These are phyloP conservation scores for Oligia latruncula DNA, from an alignment of 2,888 invertebrate species.

Conservation along the genomic window DNA sequence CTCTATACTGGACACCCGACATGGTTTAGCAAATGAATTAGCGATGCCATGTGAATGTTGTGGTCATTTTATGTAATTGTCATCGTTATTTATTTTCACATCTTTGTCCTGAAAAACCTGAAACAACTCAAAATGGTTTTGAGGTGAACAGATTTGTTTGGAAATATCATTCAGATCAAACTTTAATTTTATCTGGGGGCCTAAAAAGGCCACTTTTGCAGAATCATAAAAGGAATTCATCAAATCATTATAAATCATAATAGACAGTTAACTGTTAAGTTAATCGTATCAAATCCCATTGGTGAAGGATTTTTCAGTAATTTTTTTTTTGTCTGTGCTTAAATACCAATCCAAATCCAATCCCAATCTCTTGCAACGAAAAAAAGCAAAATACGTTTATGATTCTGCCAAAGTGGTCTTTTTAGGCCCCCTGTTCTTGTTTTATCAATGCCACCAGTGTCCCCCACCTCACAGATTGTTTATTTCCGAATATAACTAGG, in stretches of 20 bases:
- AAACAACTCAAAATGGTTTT: background rate
- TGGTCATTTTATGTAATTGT: conserved; percentile 3
- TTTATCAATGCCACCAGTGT: background rate
- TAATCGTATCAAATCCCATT: too few species aligned
- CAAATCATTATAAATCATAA: too few species aligned
- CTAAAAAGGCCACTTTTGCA: too few species aligned
- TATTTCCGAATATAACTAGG: background rate
- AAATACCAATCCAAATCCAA: too few species aligned
- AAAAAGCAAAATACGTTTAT: too few species aligned
- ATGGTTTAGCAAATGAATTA: conserved; percentile 66
- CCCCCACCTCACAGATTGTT: background rate
- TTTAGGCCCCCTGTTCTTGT: too few species aligned
- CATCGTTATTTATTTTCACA: conserved; percentile 4
- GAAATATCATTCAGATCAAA: background rate
- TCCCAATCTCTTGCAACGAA: too few species aligned
- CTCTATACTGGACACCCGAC: conserved; percentile 60
- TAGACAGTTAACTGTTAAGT: too few species aligned
- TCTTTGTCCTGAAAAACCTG: background rate
- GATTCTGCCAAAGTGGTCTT: too few species aligned
- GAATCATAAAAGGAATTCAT: too few species aligned
- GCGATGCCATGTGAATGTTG: conserved; percentile 71
- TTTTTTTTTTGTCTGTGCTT: too few species aligned
- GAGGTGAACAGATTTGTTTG: background rate
- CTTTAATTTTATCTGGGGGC: background rate
- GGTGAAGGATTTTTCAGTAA: too few species aligned